A percentile compares a stretch with the other conserved stretches of the same genome.
These are phyloP conservation scores for Drosophila bifasciata DNA, from an alignment of 1,140 invertebrate genomes.

Conservation along the genomic window DNA sequence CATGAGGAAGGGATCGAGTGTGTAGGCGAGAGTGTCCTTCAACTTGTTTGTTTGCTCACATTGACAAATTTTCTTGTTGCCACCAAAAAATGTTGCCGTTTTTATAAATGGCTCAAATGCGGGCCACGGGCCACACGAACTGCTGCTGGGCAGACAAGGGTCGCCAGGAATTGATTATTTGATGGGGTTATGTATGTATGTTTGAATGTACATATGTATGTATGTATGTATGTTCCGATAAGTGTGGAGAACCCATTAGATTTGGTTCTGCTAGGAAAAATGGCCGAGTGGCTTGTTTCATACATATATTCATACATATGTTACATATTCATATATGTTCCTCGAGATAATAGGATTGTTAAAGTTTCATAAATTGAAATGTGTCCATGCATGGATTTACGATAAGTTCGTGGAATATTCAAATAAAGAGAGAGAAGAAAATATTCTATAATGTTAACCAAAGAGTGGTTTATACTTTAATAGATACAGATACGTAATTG, in stretches of 20 bases:
- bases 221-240: neutral
- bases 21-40: slow-evolving; percentile 45
- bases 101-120: slow-evolving; percentile 48
- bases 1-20: neutral
- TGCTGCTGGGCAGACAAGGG: neutral
- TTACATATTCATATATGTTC: too few species aligned
- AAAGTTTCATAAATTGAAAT: too few species aligned
- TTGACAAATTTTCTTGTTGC: slow-evolving; percentile 66
- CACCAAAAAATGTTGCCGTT: slow-evolving; percentile 36
- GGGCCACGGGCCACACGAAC: slow-evolving; percentile 19
- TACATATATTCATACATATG: too few species aligned
- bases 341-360: too few species aligned
- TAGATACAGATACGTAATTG: too few species aligned
- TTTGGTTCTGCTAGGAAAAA: neutral
- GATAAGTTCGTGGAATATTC: too few species aligned
- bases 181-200: neutral
- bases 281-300: too few species aligned
- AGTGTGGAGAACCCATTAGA: neutral
- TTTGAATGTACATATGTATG: too few species aligned
- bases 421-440: too few species aligned
- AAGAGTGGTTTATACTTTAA: too few species aligned
- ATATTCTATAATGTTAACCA: too few species aligned
- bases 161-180: slow-evolving; percentile 6
- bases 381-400: too few species aligned
- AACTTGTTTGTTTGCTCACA: slow-evolving; percentile 65